Conservation (phyloP, 2,113 vertebrate genomes). For the Haemorhous mexicanus region DNA sequence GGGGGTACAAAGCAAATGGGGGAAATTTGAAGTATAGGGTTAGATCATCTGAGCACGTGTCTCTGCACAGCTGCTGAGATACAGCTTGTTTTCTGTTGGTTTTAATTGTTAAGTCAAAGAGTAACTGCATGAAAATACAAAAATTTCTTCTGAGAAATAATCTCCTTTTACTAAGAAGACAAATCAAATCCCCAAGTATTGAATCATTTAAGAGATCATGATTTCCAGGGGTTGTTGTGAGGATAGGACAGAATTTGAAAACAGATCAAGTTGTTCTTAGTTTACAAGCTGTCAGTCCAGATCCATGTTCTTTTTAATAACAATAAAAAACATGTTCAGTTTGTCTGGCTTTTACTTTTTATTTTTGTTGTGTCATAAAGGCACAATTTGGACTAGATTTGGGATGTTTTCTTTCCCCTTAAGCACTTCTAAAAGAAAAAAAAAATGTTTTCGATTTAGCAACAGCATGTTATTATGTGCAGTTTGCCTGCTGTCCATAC, state of each 20-base stretch:
- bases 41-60: not conserved
- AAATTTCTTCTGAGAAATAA: not conserved
- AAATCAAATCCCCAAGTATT: not conserved
- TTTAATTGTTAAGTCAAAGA: not conserved
- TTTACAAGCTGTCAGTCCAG: conserved; percentile 44
- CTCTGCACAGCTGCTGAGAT: not conserved
- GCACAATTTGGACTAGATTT: conserved; percentile 16
- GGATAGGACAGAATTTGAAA: conserved; percentile 6
- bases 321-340: conserved; percentile 44
- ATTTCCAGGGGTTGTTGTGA: not conserved
- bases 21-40: not conserved
- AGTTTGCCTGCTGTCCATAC: conserved; percentile 37
- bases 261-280: conserved; percentile 9
- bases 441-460: conserved; percentile 14
- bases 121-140: not conserved
- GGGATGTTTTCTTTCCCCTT: conserved; percentile 28
- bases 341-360: conserved; percentile 27
- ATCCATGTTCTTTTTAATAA: conserved; percentile 40
- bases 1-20: not conserved
- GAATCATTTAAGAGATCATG: not conserved
- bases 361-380: conserved; percentile 28
- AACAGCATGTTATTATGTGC: conserved; percentile 1
- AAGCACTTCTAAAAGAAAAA: not conserved
- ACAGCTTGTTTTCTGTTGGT: not conserved
- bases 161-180: not conserved